Base-by-base conservation (phyloP, 2,797 vertebrate genomes). In the Heterohyrax brucei region DNA sequence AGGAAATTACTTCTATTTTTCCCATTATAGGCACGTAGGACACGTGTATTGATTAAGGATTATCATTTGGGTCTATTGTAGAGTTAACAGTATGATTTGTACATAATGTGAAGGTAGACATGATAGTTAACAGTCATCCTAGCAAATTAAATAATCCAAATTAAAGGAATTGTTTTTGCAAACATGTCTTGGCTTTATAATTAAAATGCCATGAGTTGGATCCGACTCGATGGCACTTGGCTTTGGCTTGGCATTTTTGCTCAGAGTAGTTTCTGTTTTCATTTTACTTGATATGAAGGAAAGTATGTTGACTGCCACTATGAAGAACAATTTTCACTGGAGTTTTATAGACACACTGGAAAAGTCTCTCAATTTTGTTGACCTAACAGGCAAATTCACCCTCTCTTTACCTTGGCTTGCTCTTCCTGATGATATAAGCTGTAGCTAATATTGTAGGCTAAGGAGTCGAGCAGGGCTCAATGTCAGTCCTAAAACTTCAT, bases 121-220 rank as follows among this genome's bases (percentile, higher is more conserved):
- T 26, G 62, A 21, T 56, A 16, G 61, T 77, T 92, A 46, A 73
- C 6, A 84, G 28, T 89, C 92, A 28, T 44, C 19, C 53, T 48
- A 33, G 18, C 28, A 82, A 85, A 87, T 82, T 50, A 78, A 94
- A 66, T 87, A 4, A 82, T 86, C 9, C 28, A 76, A 12, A 86
- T 62, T 90, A 46, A 84, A 70, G 6, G 21, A 28, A 61, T 50
- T 78, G 10, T 75, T 90, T 90, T 83, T 30, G 81, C 18, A 87
- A 94, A 10, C 56, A 56, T 61, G 1, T 61, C 78, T 89, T 87
- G n/a, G 61, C 4, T n/a, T 88, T 80, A 82, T 59, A 73, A 84
- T 80, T 14, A 72, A 62, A 70, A 90, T 53, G n/a, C 8, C 39
- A 39, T 39, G 39, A 39, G 39, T 39, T 3, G 39, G 39, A 39